Percentiles rank a stretch among this genome's conserved stretches.
phyloP scores from a whole-genome alignment of 2,113 vertebrate genomes.

The Neopipo cinnamomea region DNA sequence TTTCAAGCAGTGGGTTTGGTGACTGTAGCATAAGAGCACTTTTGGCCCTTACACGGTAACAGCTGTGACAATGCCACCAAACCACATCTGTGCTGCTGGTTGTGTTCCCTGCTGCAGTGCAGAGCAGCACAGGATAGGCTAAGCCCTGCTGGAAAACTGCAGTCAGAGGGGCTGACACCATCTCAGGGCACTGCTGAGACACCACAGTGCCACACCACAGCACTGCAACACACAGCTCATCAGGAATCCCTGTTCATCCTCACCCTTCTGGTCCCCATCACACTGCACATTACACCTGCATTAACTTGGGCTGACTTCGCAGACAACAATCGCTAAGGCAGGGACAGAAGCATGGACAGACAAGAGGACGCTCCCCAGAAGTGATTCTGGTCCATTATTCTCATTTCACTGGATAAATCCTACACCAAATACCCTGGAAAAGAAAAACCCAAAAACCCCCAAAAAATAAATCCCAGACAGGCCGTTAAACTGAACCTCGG shows the following conservation, averaged over 20 bases:
- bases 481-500: not conserved
- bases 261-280: not conserved
- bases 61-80: not conserved
- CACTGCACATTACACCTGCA: not conserved
- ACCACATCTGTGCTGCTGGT: not conserved
- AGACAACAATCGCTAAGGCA: not conserved
- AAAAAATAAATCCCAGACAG: not conserved
- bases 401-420: not conserved
- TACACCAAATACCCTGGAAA: not conserved
- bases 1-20: not conserved
- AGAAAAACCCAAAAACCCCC: too few species aligned
- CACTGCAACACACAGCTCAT: not conserved
- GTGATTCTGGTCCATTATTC: not conserved
- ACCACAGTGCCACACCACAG: not conserved
- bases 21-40: not conserved
- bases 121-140: not conserved
- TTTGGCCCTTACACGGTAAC: accelerated
- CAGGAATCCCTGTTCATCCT: not conserved
- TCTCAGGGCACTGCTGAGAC: not conserved
- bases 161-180: not conserved
- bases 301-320: not conserved
- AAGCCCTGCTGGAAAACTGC: not conserved
- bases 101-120: not conserved
- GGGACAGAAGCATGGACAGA: not conserved
- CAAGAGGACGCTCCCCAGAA: accelerated